These are phyloP conservation scores for Halichoerus grypus DNA, from an alignment of 2,113 vertebrate genomes.

Conservation along the genomic window DNA sequence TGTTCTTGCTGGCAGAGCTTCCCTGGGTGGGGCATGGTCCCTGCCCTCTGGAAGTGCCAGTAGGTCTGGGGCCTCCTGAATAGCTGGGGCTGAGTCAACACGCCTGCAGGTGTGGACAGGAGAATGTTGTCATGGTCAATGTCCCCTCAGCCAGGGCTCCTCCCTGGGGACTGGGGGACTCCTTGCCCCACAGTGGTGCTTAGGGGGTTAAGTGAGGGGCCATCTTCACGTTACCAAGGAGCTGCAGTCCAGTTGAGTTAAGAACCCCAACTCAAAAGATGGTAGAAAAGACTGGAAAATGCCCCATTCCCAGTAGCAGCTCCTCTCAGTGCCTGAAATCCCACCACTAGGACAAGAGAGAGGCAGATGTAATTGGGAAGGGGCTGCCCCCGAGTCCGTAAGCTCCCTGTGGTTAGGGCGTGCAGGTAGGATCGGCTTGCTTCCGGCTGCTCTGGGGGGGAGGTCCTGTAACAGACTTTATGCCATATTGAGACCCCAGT, in stretches of 20 bases:
- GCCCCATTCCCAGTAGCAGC: accelerated
- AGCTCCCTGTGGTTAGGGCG: neutral
- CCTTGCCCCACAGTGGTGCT: neutral
- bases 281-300: neutral
- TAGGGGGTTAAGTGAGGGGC: neutral
- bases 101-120: neutral
- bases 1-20: neutral
- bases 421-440: accelerated
- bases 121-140: too few relatives aligned
- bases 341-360: neutral
- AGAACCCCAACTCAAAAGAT: neutral
- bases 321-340: neutral
- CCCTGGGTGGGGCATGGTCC: too few relatives aligned
- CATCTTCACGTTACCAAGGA: neutral
- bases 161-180: neutral
- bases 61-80: neutral
- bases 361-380: neutral
- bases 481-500: neutral
- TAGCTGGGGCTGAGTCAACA: neutral
- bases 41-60: neutral
- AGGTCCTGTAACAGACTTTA: neutral
- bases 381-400: neutral
- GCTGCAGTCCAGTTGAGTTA: neutral
- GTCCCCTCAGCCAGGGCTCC: neutral
- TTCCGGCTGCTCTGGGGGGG: neutral